phyloP scores from a whole-genome alignment of 2,797 vertebrate genomes.

The Sarcoramphus papa region DNA sequence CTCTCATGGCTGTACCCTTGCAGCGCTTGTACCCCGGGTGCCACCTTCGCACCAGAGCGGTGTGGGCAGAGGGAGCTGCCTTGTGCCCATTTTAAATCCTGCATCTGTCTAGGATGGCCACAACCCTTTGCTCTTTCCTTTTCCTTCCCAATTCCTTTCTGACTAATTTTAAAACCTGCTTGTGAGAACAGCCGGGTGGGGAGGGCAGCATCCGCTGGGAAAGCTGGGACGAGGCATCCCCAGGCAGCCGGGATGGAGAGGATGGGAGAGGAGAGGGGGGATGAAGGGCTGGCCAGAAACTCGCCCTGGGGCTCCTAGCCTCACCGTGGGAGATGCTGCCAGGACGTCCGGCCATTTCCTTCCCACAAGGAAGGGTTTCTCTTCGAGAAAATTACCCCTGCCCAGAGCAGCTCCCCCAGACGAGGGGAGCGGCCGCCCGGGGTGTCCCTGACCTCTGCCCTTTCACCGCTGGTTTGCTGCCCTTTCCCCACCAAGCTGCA shows the following conservation, averaged over 20 bases:
- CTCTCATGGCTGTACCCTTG: neutral
- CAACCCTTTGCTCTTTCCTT: neutral
- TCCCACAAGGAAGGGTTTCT: conserved; percentile 1
- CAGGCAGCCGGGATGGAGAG: neutral
- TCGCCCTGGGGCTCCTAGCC: neutral
- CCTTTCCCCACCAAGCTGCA: conserved; percentile 75
- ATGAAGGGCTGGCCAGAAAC: neutral
- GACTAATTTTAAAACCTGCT: neutral
- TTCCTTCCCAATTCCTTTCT: neutral
- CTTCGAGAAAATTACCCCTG: neutral
- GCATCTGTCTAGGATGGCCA: fast-evolving
- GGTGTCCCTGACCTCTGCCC: conserved; percentile 83
- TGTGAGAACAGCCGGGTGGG: neutral
- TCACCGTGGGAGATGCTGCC: neutral
- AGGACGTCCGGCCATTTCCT: neutral
- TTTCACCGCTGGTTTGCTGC: conserved; percentile 33
- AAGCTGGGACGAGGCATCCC: neutral
- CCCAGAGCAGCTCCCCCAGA: neutral
- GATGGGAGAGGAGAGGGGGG: neutral
- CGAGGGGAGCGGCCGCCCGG: neutral
- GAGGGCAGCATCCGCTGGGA: neutral
- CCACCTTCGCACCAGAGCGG: fast-evolving
- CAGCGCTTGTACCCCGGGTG: fast-evolving
- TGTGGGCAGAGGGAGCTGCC: neutral
- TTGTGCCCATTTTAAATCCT: neutral